Evolutionary conservation across 1,140 invertebrate genomes (phyloP).

Genomic region (Mizuhopecten yessoensis): DNA sequence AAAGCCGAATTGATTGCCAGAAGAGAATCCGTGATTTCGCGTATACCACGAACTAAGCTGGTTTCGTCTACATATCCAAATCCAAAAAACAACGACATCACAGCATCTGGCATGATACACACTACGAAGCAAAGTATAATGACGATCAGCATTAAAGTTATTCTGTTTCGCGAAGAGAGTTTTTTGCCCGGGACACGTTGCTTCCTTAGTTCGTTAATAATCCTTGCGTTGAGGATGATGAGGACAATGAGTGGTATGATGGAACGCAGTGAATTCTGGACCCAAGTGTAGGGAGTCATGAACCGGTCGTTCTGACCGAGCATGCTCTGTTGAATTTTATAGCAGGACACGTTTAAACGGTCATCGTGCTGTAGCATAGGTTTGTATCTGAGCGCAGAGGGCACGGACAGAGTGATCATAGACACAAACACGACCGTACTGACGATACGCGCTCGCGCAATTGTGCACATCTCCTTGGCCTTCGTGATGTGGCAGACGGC

Average conservation of each 20-base stretch:
- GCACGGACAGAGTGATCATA: conserved; percentile 78
- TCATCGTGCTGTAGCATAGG: conserved; percentile 64
- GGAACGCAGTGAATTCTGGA: conserved; percentile 87
- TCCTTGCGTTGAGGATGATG: conserved; percentile 86
- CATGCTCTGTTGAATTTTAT: conserved; percentile 70
- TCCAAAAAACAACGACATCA: conserved; percentile 85
- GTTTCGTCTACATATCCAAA: conserved; percentile 82
- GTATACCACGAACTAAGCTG: conserved; percentile 85
- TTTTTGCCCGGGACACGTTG: conserved; percentile 78
- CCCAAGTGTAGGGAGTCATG: conserved; percentile 87
- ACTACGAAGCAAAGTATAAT: conserved; percentile 90
- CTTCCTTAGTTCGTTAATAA: conserved; percentile 87
- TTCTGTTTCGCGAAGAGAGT: conserved; percentile 83
- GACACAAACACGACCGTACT: conserved; percentile 76
- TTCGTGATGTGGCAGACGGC: conserved; percentile 96
- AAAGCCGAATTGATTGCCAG: conserved; percentile 89
- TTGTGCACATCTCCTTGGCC: conserved; percentile 93
- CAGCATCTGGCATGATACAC: conserved; percentile 89
- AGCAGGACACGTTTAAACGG: conserved; percentile 66
- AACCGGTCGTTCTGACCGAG: conserved; percentile 86
- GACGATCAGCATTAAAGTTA: conserved; percentile 91
- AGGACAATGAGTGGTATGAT: conserved; percentile 85
- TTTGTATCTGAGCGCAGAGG: conserved; percentile 79
- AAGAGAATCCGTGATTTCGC: conserved; percentile 90
- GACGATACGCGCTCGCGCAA: conserved; percentile 73